Conservation (phyloP, 1,140 invertebrate genomes). For the Drosophila bifasciata region DNA sequence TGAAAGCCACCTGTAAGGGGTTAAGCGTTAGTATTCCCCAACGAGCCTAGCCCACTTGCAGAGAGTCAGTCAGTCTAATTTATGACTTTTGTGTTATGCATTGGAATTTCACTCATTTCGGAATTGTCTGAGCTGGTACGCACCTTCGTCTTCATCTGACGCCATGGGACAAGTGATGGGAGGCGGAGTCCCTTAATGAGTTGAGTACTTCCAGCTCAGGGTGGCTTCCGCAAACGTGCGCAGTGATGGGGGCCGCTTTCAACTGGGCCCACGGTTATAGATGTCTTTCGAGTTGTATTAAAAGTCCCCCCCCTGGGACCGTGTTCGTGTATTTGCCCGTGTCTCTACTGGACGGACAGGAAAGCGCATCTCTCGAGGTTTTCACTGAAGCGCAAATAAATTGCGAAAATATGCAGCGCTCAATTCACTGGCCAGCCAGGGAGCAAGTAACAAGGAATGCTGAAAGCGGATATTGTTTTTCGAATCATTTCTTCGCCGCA, state of each 20-base stretch:
- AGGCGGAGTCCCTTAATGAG: too few relatives aligned
- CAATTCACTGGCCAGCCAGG: conserved; percentile 52
- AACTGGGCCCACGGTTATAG: conserved; percentile 45
- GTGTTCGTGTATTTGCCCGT: not conserved
- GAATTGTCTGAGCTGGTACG: too few relatives aligned
- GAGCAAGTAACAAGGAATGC: conserved; percentile 45
- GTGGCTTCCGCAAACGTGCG: too few relatives aligned
- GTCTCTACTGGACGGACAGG: not conserved
- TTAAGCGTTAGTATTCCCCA: too few relatives aligned
- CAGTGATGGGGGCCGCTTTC: conserved; percentile 1
- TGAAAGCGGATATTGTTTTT: conserved; percentile 72
- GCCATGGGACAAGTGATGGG: too few relatives aligned
- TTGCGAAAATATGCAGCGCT: conserved; percentile 64
- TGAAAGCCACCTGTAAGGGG: too few relatives aligned
- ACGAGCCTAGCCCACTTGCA: too few relatives aligned
- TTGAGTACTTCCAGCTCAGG: too few relatives aligned
- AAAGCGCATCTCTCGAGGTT: conserved; percentile 42
- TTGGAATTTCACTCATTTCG: too few relatives aligned
- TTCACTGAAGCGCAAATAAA: conserved; percentile 64
- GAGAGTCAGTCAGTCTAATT: too few relatives aligned
- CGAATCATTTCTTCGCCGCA: conserved; percentile 57
- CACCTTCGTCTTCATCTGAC: too few relatives aligned
- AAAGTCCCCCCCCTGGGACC: conserved; percentile 35
- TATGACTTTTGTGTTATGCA: too few relatives aligned
- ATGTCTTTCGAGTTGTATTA: conserved; percentile 60